A percentile compares a stretch with the other conserved stretches of the same genome.
phyloP scores from a whole-genome alignment of 2,888 invertebrate species.

The Gymnocheta viridis region DNA sequence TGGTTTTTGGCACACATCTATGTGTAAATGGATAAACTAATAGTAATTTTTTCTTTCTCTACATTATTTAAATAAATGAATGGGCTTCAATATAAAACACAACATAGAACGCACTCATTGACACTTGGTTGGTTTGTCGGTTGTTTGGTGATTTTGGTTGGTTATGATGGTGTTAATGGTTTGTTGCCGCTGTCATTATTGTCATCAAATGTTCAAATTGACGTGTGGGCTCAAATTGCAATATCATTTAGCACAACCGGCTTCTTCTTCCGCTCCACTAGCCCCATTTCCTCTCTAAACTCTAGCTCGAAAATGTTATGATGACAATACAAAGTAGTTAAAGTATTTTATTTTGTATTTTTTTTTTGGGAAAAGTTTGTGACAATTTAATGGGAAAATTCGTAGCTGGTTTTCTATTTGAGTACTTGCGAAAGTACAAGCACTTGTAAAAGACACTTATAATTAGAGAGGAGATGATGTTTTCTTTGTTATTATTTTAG shows the following conservation, averaged over 20 bases:
- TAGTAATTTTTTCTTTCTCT: neutral
- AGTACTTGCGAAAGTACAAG: neutral
- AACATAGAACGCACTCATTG: conserved; percentile 21
- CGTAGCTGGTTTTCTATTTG: neutral
- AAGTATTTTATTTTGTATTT: neutral
- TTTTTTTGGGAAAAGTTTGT: conserved; percentile 16
- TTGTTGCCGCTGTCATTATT: conserved; percentile 61
- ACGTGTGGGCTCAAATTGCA: conserved; percentile 60
- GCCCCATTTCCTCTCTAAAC: neutral
- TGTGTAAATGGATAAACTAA: neutral
- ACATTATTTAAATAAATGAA: conserved; percentile 4
- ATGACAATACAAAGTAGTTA: conserved; percentile 32
- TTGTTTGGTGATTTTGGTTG: conserved; percentile 33
- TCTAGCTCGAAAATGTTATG: conserved; percentile 18
- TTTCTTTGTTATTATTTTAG: too few species aligned
- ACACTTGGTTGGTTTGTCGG: conserved; percentile 39
- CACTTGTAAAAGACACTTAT: neutral
- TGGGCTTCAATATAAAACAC: conserved; percentile 4
- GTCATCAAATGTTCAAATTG: conserved; percentile 63
- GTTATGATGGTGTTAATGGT: conserved; percentile 63
- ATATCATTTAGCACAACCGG: conserved; percentile 37
- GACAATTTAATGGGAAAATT: conserved; percentile 44
- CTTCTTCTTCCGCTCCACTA: neutral
- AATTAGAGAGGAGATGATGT: neutral
- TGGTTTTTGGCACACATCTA: neutral